Base-by-base conservation (phyloP, 1,140 invertebrate species). In the Apis cerana region DNA sequence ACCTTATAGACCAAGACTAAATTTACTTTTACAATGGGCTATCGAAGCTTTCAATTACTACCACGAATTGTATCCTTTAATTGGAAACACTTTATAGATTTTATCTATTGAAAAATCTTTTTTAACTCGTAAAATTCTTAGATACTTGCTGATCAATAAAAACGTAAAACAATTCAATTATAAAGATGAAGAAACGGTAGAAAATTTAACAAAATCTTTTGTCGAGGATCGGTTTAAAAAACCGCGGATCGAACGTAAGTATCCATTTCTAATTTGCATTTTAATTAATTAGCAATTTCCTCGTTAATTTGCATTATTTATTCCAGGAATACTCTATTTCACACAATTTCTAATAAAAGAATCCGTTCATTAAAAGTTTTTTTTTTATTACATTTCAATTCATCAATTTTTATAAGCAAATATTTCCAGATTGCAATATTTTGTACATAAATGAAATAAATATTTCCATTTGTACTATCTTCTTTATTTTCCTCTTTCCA, bases 11-110 rank as follows among this genome's bases (percentile, higher is more conserved):
- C 92, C 92, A 15, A 74, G 48, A 23, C 81, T 94, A 27, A 84
- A 92, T 89, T 62, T 88, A 33, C 90, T 94, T 1, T 54, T 94
- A 19, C 82, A 91, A 77, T 93, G 90, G 90, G 82, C 92, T 2
- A 85, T 90, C 1, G 82, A 89, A 3, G 72, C 83, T 12, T 88
- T 80, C 2, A 70, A 89, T 50, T 90, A 90, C 62, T 92, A 91
- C 76, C 58, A 85, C 8, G 77, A 91, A 48, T 59, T 92, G 91
- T 93, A 90, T 89, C 87, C 82, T 90, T 91, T 80, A 48, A 54
- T 84, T 61, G 13, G 4, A 75, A 83, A 43, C 54, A 58, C 33
- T 9, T 19, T 4, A 8, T 27, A 50, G 33, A n/a, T 48, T 19
- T 5, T 54, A 33, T 54, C 69, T 2, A 21, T 2, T 56, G 23